phyloP scores from a whole-genome alignment of 1,140 invertebrate species.

The Zophobas morio region DNA sequence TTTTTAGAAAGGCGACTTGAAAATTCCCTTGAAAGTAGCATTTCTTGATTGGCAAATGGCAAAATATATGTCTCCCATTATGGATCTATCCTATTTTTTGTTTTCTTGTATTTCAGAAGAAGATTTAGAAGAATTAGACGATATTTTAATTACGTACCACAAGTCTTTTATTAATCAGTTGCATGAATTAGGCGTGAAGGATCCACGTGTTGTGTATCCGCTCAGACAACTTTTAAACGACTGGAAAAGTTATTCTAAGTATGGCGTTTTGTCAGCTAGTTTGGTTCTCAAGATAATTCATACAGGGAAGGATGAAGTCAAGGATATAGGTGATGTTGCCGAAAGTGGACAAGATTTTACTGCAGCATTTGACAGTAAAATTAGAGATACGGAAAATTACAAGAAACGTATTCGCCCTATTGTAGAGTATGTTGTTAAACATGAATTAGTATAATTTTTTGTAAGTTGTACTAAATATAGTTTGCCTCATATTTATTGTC shows the following conservation, averaged over 20 bases:
- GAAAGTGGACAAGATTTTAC: constrained; percentile 11
- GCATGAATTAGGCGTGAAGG: constrained; percentile 64
- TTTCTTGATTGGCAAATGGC: constrained; percentile 73
- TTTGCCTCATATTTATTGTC: no score
- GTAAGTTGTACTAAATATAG: no score
- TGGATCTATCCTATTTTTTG: constrained; percentile 73
- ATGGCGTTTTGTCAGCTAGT: constrained; percentile 13
- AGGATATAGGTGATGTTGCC: constrained; percentile 1
- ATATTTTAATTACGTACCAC: constrained; percentile 71
- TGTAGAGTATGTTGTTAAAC: constrained; percentile 18
- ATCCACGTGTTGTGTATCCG: constrained; percentile 68
- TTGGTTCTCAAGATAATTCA: background rate
- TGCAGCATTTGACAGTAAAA: background rate
- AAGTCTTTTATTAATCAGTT: constrained; percentile 66
- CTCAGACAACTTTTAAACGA: constrained; percentile 52
- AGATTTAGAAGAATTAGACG: constrained; percentile 67
- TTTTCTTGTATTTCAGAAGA: constrained; percentile 70
- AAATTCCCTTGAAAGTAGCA: constrained; percentile 30
- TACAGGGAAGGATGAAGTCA: constrained; percentile 5
- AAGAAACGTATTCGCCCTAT: constrained; percentile 8
- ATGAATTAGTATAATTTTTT: constrained; percentile 10
- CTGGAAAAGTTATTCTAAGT: constrained; percentile 46
- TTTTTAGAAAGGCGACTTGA: constrained; percentile 35
- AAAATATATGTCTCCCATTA: constrained; percentile 71
- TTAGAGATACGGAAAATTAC: constrained; percentile 10